These are phyloP conservation scores for Carduelis carduelis DNA, from an alignment of 2,797 vertebrate genomes.

Conservation along the genomic window DNA sequence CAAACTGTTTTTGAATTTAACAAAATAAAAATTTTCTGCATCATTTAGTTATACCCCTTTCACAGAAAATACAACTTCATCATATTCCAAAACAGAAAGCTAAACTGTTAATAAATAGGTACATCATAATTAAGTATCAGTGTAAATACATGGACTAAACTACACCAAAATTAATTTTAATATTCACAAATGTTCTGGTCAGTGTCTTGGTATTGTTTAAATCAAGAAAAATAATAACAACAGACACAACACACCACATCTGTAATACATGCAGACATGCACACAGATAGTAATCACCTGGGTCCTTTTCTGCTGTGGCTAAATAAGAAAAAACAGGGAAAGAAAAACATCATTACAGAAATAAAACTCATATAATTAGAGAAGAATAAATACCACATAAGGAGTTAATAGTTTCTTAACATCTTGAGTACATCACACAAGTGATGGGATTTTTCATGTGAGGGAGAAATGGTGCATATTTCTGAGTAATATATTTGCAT, in stretches of 20 bases:
- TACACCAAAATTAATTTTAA: background rate
- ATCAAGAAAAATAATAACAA: background rate
- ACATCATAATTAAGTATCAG: background rate
- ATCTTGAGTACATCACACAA: background rate
- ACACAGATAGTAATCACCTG: slow-evolving; percentile 73
- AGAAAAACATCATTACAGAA: background rate
- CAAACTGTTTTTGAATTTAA: background rate
- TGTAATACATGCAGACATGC: slow-evolving; percentile 50
- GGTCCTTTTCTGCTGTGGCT: slow-evolving; percentile 75
- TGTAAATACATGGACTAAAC: background rate
- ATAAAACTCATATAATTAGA: background rate
- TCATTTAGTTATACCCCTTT: background rate
- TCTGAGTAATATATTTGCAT: background rate
- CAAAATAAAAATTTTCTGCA: background rate
- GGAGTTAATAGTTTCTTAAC: background rate
- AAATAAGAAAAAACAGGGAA: slow-evolving; percentile 28
- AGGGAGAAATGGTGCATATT: background rate
- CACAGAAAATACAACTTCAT: background rate
- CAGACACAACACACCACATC: background rate
- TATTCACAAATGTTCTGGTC: background rate
- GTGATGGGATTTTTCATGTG: background rate
- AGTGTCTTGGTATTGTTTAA: background rate
- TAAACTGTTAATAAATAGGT: background rate
- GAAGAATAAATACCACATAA: background rate
- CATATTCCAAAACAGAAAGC: background rate